phyloP scores from a whole-genome alignment of 1,140 invertebrate genomes.

The Piezodorus guildinii region DNA sequence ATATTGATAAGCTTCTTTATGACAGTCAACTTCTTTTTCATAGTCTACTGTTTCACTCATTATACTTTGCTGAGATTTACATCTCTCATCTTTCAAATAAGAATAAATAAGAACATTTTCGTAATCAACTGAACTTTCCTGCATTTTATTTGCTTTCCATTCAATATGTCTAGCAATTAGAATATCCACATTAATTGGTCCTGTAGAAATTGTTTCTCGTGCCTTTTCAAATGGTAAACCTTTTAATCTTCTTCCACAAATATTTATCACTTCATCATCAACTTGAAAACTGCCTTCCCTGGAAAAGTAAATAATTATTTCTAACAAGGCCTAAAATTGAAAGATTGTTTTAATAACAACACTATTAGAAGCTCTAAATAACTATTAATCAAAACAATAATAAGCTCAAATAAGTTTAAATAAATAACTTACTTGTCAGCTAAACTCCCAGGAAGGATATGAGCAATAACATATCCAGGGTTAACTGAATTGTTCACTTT shows the following conservation, averaged over 20 bases:
- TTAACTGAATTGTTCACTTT: conserved; percentile 38
- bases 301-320: conserved; percentile 31
- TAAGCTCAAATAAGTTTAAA: conserved; percentile 21
- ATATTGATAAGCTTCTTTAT: conserved; percentile 4
- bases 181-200: conserved; percentile 42
- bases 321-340: neutral
- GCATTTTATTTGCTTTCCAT: conserved; percentile 32
- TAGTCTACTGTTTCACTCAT: neutral
- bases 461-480: conserved; percentile 45
- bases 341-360: neutral
- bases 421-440: conserved; percentile 39
- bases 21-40: conserved; percentile 1
- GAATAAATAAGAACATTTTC: conserved; percentile 33
- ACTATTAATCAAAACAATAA: neutral
- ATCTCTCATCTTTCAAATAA: neutral
- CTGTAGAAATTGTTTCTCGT: conserved; percentile 40
- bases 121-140: conserved; percentile 56
- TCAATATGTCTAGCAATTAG: conserved; percentile 33
- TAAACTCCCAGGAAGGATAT: conserved; percentile 43
- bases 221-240: conserved; percentile 50
- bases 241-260: conserved; percentile 49
- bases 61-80: neutral
- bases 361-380: neutral
- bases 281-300: conserved; percentile 45
- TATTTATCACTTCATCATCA: conserved; percentile 55